These are phyloP conservation scores for Acanthurus leucopareius DNA, from an alignment of 2,797 vertebrate genomes.

Conservation along the genomic window DNA sequence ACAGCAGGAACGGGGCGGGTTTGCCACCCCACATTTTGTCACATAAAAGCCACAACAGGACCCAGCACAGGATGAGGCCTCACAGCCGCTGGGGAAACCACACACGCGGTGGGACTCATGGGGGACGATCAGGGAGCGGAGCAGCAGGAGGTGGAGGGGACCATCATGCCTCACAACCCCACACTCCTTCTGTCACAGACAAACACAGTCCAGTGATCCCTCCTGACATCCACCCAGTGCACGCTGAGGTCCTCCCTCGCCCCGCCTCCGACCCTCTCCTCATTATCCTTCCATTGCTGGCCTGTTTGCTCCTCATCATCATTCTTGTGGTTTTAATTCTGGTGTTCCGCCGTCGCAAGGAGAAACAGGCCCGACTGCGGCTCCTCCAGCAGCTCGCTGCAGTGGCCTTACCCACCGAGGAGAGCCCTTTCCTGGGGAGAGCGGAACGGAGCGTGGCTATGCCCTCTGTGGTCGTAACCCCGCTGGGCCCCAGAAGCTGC, in stretches of 20 bases:
- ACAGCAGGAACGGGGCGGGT: background rate
- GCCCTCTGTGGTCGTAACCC: slow-evolving; percentile 90
- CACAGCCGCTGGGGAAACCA: slow-evolving; percentile 79
- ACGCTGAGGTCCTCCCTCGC: slow-evolving; percentile 74
- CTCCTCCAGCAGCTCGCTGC: slow-evolving; percentile 80
- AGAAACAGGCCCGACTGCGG: slow-evolving; percentile 81
- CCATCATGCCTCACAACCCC: slow-evolving; percentile 29
- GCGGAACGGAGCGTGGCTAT: slow-evolving; percentile 85
- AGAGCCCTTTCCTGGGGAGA: slow-evolving; percentile 67
- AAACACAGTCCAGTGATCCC: slow-evolving; percentile 53
- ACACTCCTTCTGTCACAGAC: slow-evolving; percentile 44
- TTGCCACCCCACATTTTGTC: slow-evolving; percentile 66
- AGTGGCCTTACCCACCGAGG: slow-evolving; percentile 39
- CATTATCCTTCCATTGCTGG: slow-evolving; percentile 85
- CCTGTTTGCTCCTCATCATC: slow-evolving; percentile 86
- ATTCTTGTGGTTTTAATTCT: slow-evolving; percentile 83
- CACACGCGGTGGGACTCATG: slow-evolving; percentile 63
- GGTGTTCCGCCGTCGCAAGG: slow-evolving; percentile 86
- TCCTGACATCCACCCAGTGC: slow-evolving; percentile 59
- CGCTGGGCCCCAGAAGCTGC: slow-evolving; percentile 79
- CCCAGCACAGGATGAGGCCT: slow-evolving; percentile 69
- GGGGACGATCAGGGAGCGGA: slow-evolving; percentile 33
- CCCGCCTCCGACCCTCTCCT: slow-evolving; percentile 84
- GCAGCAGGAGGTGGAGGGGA: slow-evolving; percentile 40
- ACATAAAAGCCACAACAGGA: slow-evolving; percentile 76